Percentiles rank a stretch among this genome's conserved stretches.
Evolutionary conservation across 2,113 vertebrate genomes (phyloP).

Genomic region (Calypte anna): DNA sequence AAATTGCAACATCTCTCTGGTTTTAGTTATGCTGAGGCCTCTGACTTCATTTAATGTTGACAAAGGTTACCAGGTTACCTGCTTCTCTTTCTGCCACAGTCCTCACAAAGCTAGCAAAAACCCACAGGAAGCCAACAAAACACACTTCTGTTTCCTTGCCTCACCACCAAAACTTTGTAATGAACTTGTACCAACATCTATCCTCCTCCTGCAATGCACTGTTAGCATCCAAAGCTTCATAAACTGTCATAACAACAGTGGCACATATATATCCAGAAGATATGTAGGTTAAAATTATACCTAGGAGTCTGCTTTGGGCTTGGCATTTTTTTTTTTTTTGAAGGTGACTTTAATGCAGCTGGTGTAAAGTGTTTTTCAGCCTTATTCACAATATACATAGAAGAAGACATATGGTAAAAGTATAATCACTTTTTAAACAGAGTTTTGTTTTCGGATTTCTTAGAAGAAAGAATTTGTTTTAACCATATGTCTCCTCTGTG

Average conservation of each 20-base stretch:
- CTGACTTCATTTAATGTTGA: not conserved
- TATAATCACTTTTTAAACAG: not conserved
- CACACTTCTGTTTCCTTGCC: not conserved
- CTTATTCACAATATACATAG: not conserved
- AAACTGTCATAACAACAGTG: not conserved
- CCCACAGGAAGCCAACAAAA: not conserved
- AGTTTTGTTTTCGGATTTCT: not conserved
- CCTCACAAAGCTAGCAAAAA: not conserved
- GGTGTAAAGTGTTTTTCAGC: not conserved
- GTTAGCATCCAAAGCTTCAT: not conserved
- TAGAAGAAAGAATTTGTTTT: not conserved
- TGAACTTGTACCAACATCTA: not conserved
- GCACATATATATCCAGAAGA: not conserved
- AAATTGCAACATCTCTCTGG: not conserved
- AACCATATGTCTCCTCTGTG: slow-evolving; percentile 43
- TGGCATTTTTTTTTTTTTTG: not conserved
- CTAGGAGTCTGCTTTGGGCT: not conserved
- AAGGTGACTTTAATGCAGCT: not conserved
- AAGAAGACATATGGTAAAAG: not conserved
- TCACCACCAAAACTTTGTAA: not conserved
- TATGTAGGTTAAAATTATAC: not conserved
- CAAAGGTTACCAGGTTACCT: not conserved
- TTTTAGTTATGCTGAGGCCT: not conserved
- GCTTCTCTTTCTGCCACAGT: not conserved
- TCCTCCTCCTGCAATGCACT: not conserved